These are phyloP conservation scores for Euclidia mi DNA, from an alignment of 2,888 invertebrate genomes.

Conservation along the genomic window DNA sequence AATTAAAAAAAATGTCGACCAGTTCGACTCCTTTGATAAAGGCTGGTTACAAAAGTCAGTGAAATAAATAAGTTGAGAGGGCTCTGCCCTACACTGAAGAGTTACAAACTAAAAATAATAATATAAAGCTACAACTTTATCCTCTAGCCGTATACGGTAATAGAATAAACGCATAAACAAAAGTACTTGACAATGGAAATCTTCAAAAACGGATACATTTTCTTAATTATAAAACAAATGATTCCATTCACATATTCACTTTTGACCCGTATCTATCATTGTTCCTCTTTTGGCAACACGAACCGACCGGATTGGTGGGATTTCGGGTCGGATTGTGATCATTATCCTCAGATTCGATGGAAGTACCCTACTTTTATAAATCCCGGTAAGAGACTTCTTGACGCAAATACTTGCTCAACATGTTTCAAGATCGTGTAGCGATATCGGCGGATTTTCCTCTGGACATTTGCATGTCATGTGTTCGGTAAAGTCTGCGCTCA, in stretches of 20 bases:
- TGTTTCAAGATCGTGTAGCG: conserved; percentile 63
- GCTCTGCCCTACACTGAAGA: too few relatives aligned
- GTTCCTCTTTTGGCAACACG: conserved; percentile 50
- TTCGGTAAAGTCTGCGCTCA: conserved; percentile 46
- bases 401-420: conserved; percentile 70
- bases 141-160: too few relatives aligned
- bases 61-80: too few relatives aligned
- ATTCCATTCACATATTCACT: neutral
- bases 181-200: too few relatives aligned
- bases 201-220: too few relatives aligned
- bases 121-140: too few relatives aligned
- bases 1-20: too few relatives aligned
- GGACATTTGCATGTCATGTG: conserved; percentile 68
- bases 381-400: conserved; percentile 69
- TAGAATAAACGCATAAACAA: too few relatives aligned
- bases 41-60: too few relatives aligned
- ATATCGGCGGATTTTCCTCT: conserved; percentile 60
- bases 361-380: conserved; percentile 73
- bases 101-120: too few relatives aligned
- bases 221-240: neutral
- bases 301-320: conserved; percentile 66
- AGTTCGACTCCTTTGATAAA: too few relatives aligned
- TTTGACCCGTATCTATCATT: conserved; percentile 11
- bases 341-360: conserved; percentile 76
- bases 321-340: conserved; percentile 73